phyloP scores from a whole-genome alignment of 2,888 invertebrate species.

The Idaea straminata region DNA sequence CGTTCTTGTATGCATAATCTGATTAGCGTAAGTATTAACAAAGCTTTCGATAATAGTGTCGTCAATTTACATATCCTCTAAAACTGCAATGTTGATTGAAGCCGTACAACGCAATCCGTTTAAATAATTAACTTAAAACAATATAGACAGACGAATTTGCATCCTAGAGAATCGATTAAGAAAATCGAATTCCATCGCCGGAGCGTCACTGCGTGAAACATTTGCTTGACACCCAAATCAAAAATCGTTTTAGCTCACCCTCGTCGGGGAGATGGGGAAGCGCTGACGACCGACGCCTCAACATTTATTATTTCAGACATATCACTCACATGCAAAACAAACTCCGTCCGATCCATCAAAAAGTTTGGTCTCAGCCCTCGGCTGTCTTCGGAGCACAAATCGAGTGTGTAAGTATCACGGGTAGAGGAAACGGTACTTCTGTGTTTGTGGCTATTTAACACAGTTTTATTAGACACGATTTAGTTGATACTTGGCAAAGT shows the following conservation, averaged over 20 bases:
- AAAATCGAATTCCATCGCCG: conserved; percentile 70
- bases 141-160: conserved; percentile 46
- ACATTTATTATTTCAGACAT: conserved; percentile 81
- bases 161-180: conserved; percentile 75
- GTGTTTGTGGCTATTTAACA: conserved; percentile 27
- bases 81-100: conserved; percentile 46
- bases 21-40: conserved; percentile 76
- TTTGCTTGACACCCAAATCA: conserved; percentile 81
- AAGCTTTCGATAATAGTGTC: conserved; percentile 64
- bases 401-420: conserved; percentile 76
- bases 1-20: conserved; percentile 79
- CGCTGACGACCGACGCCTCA: conserved; percentile 80
- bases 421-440: conserved; percentile 49
- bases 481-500: not conserved
- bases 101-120: conserved; percentile 45
- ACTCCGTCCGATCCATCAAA: conserved; percentile 80
- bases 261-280: conserved; percentile 62
- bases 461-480: conserved; percentile 11
- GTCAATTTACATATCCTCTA: conserved; percentile 57
- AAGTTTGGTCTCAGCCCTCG: conserved; percentile 64
- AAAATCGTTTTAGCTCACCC: conserved; percentile 80
- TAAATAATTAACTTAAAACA: conserved; percentile 38
- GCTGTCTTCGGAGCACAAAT: conserved; percentile 63
- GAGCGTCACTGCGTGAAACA: conserved; percentile 77
- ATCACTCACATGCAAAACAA: conserved; percentile 81